Base-by-base conservation (phyloP, 2,888 invertebrate species). In the Diplazon laetatorius region DNA sequence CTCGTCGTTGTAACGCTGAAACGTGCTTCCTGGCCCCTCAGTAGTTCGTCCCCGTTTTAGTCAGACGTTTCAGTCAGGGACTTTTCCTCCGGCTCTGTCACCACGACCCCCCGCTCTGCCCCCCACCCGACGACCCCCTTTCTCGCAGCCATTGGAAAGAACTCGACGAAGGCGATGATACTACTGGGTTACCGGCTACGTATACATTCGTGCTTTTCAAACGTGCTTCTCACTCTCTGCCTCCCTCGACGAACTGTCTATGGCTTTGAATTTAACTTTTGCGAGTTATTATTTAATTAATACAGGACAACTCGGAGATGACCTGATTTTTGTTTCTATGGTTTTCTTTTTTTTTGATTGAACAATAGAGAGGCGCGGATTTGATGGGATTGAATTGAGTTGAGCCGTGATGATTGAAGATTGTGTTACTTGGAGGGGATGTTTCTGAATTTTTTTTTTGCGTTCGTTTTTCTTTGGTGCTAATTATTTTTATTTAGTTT, bases 31-130 rank as follows among this genome's bases (percentile, higher is more conserved):
- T 44, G 50, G 46, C 25, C 12, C 30, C 55, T 35, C 69, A 74
- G 78, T 74, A 78, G 78, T 78, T 78, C 57, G 74, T 78, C 69
- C 74, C 22, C 57, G 68, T 78, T 78, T 78, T 69, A 74, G 78
- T 73, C 78, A 70, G 65, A 63, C 78, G 39, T 20, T 18, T 63
- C 62, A 72, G 39, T 52, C 60, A 39, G 22, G 22, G 55, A 46
- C 68, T 72, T 72, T 77, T 70, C 52, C 37, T 16, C 8, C n/a
- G n/a, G n/a, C 10, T 25, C n/a, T n/a, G n/a, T n/a, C n/a, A n/a
- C n/a, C n/a, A n/a, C n/a, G n/a, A n/a, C n/a, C n/a, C n/a, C n/a
- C n/a, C n/a, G n/a, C n/a, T n/a, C n/a, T n/a, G n/a, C n/a, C n/a
- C n/a, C n/a, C n/a, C n/a, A n/a, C n/a, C n/a, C n/a, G n/a, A n/a